These are phyloP conservation scores for Umimayanthus chanpuru DNA, from an alignment of 92 coral and sea anemone genomes.

Conservation along the genomic window DNA sequence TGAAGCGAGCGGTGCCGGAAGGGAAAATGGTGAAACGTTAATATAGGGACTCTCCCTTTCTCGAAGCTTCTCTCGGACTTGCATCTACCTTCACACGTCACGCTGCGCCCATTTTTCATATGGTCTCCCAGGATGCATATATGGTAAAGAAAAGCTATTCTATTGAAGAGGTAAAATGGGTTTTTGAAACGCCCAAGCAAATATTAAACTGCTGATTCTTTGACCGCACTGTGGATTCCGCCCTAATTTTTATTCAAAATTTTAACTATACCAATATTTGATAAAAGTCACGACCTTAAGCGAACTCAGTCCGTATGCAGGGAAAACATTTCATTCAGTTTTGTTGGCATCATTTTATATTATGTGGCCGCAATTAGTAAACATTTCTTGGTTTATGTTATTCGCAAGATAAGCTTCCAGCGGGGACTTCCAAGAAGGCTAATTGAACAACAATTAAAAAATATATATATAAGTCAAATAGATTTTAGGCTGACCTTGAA, in stretches of 20 bases:
- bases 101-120: not conserved
- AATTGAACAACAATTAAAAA: too few relatives aligned
- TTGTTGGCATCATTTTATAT: not conserved
- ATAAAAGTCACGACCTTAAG: too few relatives aligned
- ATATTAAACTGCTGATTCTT: not conserved
- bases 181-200: not conserved
- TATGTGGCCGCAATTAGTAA: too few relatives aligned
- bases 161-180: not conserved
- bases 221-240: not conserved
- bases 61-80: not conserved
- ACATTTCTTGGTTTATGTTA: too few relatives aligned
- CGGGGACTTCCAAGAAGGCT: too few relatives aligned
- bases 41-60: not conserved
- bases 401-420: too few relatives aligned
- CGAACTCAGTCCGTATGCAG: not conserved
- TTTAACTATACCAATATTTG: too few relatives aligned
- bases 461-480: too few relatives aligned
- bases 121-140: not conserved
- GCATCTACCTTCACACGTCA: not conserved
- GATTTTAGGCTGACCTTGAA: too few relatives aligned
- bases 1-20: not conserved
- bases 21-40: not conserved
- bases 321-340: not conserved
- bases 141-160: too few relatives aligned
- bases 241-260: too few relatives aligned